Percentiles rank a stretch among this genome's conserved stretches.
These are phyloP conservation scores for Caenorhabditis afra DNA, from an alignment of 2,888 invertebrate genomes.

Conservation along the genomic window DNA sequence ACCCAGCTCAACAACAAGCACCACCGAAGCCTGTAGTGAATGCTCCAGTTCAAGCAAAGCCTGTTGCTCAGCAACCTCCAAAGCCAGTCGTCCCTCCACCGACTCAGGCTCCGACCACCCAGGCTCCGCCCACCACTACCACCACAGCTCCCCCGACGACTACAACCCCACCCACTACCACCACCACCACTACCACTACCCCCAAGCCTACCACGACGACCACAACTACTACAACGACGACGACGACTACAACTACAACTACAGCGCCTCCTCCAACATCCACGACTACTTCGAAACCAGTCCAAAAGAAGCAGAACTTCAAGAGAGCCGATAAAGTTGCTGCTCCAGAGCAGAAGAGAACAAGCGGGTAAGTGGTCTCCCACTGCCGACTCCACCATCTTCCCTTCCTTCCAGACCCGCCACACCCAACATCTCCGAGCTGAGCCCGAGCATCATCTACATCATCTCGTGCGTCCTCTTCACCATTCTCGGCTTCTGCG, in stretches of 20 bases:
- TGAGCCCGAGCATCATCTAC: constrained; percentile 19
- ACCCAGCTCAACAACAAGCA: not conserved
- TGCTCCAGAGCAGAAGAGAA: too few relatives aligned
- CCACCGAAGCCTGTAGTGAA: not conserved
- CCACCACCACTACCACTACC: too few relatives aligned
- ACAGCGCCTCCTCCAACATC: not conserved
- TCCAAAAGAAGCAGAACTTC: too few relatives aligned
- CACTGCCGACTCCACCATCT: too few relatives aligned
- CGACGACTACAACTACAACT: not conserved
- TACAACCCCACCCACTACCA: not conserved
- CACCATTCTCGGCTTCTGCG: constrained; percentile 17
- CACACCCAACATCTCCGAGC: not conserved
- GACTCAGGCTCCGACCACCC: not conserved
- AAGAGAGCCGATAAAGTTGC: too few relatives aligned
- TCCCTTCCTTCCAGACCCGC: not conserved
- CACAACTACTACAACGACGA: not conserved
- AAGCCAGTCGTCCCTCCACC: not conserved
- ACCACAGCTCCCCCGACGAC: not conserved
- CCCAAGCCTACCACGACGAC: not conserved
- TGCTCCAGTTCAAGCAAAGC: not conserved
- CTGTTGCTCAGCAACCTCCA: not conserved
- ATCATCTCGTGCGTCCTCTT: constrained; percentile 22
- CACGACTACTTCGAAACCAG: not conserved
- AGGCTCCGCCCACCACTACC: not conserved
- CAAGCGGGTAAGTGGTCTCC: too few relatives aligned